phyloP scores from a whole-genome alignment of 1,140 invertebrate genomes.

The Calliopsis andreniformis region DNA sequence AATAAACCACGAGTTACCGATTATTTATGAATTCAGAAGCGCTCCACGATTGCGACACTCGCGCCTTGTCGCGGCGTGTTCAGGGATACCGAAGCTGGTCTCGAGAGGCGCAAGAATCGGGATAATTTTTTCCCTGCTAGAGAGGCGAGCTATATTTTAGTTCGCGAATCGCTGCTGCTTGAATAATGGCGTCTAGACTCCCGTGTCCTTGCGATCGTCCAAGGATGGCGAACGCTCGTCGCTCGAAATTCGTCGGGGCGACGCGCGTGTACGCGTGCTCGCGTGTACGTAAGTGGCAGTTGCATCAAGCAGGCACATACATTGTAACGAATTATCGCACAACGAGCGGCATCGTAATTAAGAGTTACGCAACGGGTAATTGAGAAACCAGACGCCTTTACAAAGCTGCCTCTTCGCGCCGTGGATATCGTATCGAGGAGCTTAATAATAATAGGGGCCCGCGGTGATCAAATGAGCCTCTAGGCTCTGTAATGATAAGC shows the following conservation, averaged over 20 bases:
- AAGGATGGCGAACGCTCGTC: constrained; percentile 8
- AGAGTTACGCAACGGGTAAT: constrained; percentile 60
- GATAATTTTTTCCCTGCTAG: background rate
- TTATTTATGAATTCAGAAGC: constrained; percentile 4
- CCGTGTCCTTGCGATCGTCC: constrained; percentile 14
- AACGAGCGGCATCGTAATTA: constrained; percentile 58
- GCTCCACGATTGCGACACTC: background rate
- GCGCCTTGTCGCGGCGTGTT: too few species aligned
- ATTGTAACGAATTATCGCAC: constrained; percentile 61
- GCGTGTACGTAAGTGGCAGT: constrained; percentile 4
- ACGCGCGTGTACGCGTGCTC: background rate
- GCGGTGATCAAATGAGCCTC: constrained; percentile 40
- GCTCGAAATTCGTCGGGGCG: constrained; percentile 42
- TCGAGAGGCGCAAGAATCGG: background rate
- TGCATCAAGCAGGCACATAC: constrained; percentile 17
- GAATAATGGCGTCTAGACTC: constrained; percentile 32
- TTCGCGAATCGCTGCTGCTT: constrained; percentile 5
- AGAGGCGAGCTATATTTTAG: background rate
- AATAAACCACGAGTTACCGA: background rate
- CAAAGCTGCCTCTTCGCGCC: constrained; percentile 48
- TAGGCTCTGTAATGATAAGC: too few species aligned
- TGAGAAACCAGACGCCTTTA: constrained; percentile 58
- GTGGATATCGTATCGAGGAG: constrained; percentile 42
- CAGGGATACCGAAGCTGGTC: background rate
- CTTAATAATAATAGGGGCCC: constrained; percentile 58